Conservation (phyloP, 2,888 invertebrate genomes). For the Leptopterna dolabrata region DNA sequence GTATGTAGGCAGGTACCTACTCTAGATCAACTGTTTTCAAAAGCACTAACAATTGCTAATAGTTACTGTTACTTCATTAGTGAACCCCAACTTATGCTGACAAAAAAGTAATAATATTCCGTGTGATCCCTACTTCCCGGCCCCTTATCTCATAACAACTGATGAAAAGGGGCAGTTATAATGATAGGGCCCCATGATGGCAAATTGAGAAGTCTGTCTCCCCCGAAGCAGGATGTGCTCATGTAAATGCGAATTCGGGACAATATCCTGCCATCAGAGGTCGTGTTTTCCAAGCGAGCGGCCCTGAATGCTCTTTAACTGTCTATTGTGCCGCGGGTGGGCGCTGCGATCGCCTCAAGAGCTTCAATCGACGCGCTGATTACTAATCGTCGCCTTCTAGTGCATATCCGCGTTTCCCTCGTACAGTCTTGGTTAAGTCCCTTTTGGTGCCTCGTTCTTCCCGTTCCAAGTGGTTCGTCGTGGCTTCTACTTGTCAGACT, state of each 20-base stretch:
- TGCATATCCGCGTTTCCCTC: not conserved
- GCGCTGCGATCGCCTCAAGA: not conserved
- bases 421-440: not conserved
- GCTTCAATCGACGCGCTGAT: conserved; percentile 24
- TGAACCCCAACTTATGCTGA: no score
- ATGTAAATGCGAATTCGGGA: conserved; percentile 47
- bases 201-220: not conserved
- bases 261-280: conserved; percentile 51
- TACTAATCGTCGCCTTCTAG: conserved; percentile 30
- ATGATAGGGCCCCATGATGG: conserved; percentile 16
- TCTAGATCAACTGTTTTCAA: no score
- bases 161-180: conserved; percentile 12
- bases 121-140: not conserved
- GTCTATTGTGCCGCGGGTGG: conserved; percentile 17
- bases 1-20: no score
- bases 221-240: not conserved
- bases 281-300: conserved; percentile 50
- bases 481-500: not conserved
- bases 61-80: no score
- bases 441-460: not conserved
- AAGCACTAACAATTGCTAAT: no score
- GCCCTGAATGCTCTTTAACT: conserved; percentile 54
- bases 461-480: conserved; percentile 3
- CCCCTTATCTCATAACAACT: not conserved
- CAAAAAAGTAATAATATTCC: no score